phyloP scores from a whole-genome alignment of 2,797 vertebrate species.

The Tadarida brasiliensis region DNA sequence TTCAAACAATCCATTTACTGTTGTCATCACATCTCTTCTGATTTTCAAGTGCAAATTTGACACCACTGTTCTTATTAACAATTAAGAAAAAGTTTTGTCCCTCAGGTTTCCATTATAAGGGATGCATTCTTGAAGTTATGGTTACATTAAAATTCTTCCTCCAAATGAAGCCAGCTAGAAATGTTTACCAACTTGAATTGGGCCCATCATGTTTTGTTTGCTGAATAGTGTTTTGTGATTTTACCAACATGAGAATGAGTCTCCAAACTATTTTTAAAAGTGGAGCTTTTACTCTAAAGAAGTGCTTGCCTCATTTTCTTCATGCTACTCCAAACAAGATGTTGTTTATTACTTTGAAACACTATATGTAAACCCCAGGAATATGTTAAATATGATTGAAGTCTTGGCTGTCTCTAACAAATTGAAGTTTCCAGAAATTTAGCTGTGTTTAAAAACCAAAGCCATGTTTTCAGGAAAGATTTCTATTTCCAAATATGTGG shows the following conservation, averaged over 20 bases:
- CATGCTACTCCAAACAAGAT: conserved; percentile 88
- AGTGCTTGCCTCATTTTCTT: conserved; percentile 85
- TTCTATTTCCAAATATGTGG: conserved; percentile 92
- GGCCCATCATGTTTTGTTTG: conserved; percentile 85
- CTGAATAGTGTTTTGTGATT: conserved; percentile 85
- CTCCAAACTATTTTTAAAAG: conserved; percentile 84
- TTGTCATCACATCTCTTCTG: conserved; percentile 65
- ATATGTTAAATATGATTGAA: conserved; percentile 90
- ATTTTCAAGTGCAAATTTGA: conserved; percentile 75
- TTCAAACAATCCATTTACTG: conserved; percentile 67
- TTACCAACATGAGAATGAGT: conserved; percentile 83
- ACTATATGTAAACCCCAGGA: conserved; percentile 89
- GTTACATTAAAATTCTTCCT: conserved; percentile 81
- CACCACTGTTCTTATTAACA: conserved; percentile 67
- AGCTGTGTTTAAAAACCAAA: conserved; percentile 90
- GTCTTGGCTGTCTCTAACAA: conserved; percentile 88
- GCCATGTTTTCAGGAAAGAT: conserved; percentile 90
- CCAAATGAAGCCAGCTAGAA: conserved; percentile 82
- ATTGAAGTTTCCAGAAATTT: conserved; percentile 91
- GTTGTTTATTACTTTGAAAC: conserved; percentile 91
- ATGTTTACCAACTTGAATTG: conserved; percentile 85
- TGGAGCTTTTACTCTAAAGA: conserved; percentile 86
- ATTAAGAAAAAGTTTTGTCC: conserved; percentile 66
- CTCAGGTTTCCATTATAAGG: conserved; percentile 70
- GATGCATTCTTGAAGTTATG: conserved; percentile 73